Evolutionary conservation across 1,140 invertebrate species (phyloP).

Genomic region (Probaryconus sp.): DNA sequence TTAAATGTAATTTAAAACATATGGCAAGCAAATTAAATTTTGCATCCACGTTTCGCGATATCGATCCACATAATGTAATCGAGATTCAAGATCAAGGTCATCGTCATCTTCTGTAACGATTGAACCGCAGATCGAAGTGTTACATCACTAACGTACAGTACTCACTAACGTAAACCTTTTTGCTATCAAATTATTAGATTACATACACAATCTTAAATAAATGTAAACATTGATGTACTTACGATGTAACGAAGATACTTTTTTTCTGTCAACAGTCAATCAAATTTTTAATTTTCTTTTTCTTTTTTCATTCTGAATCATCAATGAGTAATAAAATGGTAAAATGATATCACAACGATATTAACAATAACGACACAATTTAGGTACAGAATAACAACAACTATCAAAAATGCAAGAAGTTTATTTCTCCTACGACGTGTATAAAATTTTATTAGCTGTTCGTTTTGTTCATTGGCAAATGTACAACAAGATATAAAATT

Average conservation of each 20-base stretch:
- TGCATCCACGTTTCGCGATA: background rate
- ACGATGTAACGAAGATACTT: background rate
- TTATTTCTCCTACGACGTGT: too few species aligned
- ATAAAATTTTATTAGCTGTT: too few species aligned
- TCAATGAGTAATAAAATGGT: too few species aligned
- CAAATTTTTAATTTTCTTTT: slow-evolving; percentile 6
- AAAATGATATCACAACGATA: too few species aligned
- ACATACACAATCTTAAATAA: slow-evolving; percentile 26
- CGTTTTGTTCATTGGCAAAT: too few species aligned
- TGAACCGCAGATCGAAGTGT: slow-evolving; percentile 62
- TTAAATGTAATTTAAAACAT: too few species aligned
- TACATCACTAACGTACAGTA: slow-evolving; percentile 61
- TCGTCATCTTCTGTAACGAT: slow-evolving; percentile 62
- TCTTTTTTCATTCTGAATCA: too few species aligned
- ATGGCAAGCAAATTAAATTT: too few species aligned
- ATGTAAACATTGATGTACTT: slow-evolving; percentile 13
- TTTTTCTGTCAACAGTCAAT: background rate
- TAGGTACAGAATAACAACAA: too few species aligned
- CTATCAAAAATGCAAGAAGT: too few species aligned
- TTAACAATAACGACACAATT: too few species aligned
- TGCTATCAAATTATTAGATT: slow-evolving; percentile 63
- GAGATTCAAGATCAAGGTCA: slow-evolving; percentile 70
- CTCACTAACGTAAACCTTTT: slow-evolving; percentile 37
- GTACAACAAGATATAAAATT: too few species aligned
- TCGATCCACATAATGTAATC: slow-evolving; percentile 32